A percentile compares a stretch with the other conserved stretches of the same genome.
These are phyloP conservation scores for Nineta flava DNA, from an alignment of 2,888 invertebrate genomes.

Conservation along the genomic window DNA sequence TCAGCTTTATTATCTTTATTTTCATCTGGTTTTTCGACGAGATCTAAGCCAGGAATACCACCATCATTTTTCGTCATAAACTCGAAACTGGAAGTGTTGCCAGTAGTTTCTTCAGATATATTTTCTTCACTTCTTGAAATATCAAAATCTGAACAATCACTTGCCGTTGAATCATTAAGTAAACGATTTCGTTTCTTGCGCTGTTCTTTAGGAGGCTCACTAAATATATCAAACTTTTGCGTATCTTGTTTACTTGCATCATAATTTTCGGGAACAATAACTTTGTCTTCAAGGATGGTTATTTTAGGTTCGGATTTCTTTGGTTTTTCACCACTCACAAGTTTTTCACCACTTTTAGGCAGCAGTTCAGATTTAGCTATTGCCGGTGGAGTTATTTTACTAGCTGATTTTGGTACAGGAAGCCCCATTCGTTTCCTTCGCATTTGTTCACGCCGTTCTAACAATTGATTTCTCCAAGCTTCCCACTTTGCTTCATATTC, in stretches of 20 bases:
- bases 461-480: slow-evolving; percentile 59
- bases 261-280: neutral
- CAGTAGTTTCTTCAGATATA: slow-evolving; percentile 23
- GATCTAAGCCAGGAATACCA: slow-evolving; percentile 59
- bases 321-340: no score
- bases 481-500: slow-evolving; percentile 84
- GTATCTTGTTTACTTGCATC: neutral
- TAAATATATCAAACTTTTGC: neutral
- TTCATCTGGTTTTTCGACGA: slow-evolving; percentile 28
- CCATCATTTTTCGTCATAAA: slow-evolving; percentile 11
- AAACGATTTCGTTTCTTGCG: neutral
- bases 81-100: slow-evolving; percentile 1
- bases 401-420: slow-evolving; percentile 11
- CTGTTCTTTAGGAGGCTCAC: slow-evolving; percentile 6
- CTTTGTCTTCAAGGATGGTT: slow-evolving; percentile 17
- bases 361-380: neutral
- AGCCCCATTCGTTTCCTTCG: slow-evolving; percentile 39
- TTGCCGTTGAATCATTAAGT: neutral
- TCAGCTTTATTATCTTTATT: neutral
- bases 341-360: slow-evolving; percentile 5
- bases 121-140: neutral
- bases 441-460: slow-evolving; percentile 71
- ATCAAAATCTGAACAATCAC: neutral
- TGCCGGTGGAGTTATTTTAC: slow-evolving; percentile 5
- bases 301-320: slow-evolving; percentile 19